Base-by-base conservation (phyloP, 2,797 vertebrate species). In the Typhlichthys subterraneus region DNA sequence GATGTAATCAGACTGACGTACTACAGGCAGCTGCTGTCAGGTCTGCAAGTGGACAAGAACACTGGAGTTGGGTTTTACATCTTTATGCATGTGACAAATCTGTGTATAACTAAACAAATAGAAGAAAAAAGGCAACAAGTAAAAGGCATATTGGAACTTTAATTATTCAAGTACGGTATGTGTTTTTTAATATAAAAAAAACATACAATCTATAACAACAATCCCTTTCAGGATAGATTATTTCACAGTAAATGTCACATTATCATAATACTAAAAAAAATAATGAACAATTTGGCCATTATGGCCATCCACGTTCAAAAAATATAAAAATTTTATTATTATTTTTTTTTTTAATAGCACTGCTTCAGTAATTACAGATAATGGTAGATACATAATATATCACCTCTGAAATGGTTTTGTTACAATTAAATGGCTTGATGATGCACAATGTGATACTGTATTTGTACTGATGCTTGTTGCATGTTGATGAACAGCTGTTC, bases 211-310 rank as follows among this genome's bases (percentile, higher is more conserved):
- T 85, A 87, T 76, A 86, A 91, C 88, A 88, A 87, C 82, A 89
- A 81, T 75, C 82, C 85, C 73, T 80, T 66, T 59, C 12, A 71
- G 84, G 79, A 87, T 84, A 83, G 79, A 80, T 80, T 85, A 65
- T 81, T 89, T 89, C 87, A 93, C 91, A 92, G 88, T 90, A 87
- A 90, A 88, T 88, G 85, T 87, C 90, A 93, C 90, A 85, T 87
- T 78, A 85, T 89, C 79, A 71, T 79, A 84, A 80, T 84, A 80
- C 84, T 84, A 90, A 65, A 87, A 80, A 75, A 73, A 73, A 72
- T 81, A 75, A 54, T 66, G 59, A 69, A 75, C 75, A 63, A 70
- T 81, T 83, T 84, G 84, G 76, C 83, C 65, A 65, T 53, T 14
- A 76, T 71, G 63, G 65, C 57, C 70, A 83, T 69, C 72, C 66